phyloP scores from a whole-genome alignment of 1,140 invertebrate species.

The Trichonephila clavata region DNA sequence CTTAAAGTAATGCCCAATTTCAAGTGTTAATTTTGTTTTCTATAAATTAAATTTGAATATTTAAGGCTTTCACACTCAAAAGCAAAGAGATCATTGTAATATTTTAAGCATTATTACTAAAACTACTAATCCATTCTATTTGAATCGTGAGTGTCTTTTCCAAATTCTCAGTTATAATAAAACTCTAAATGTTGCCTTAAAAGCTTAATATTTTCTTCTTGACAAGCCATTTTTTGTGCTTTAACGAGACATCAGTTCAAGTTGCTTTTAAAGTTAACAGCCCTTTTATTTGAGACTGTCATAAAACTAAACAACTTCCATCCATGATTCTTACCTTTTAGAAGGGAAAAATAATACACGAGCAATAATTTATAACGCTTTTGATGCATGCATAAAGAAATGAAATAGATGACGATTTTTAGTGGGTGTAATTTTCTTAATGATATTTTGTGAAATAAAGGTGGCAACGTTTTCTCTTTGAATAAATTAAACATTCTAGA shows the following conservation, averaged over 20 bases:
- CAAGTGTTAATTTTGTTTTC: too few relatives aligned
- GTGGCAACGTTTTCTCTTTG: not conserved
- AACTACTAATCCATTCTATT: too few relatives aligned
- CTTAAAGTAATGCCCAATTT: too few relatives aligned
- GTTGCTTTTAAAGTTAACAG: constrained; percentile 10
- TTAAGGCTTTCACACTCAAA: too few relatives aligned
- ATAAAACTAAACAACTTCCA: constrained; percentile 3
- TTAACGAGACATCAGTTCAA: not conserved
- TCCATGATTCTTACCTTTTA: not conserved
- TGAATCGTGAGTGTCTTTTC: not conserved
- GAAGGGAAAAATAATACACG: not conserved
- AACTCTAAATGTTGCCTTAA: not conserved
- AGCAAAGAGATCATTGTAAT: too few relatives aligned
- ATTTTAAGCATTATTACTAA: too few relatives aligned
- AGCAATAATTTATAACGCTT: not conserved
- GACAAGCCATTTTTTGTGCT: not conserved
- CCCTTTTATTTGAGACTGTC: not conserved
- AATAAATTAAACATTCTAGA: too few relatives aligned
- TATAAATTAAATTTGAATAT: too few relatives aligned
- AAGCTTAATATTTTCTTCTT: not conserved
- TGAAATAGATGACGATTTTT: not conserved
- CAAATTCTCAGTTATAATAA: not conserved
- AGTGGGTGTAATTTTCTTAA: not conserved
- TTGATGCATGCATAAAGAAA: not conserved
- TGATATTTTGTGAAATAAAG: not conserved